Evolutionary conservation across 2,888 invertebrate genomes (phyloP).

Genomic region (Thereva unica): DNA sequence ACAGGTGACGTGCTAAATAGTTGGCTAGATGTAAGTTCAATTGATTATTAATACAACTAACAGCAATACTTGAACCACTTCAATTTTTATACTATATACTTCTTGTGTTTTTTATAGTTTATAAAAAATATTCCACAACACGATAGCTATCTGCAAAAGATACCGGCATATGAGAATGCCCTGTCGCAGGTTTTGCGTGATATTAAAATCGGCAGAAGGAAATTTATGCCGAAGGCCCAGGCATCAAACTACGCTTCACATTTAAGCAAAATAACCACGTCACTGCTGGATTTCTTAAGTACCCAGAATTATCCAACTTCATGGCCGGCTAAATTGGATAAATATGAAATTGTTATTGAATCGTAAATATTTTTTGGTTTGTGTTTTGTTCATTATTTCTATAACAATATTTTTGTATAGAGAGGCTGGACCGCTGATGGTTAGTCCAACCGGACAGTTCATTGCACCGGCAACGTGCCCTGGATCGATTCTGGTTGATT

Average conservation of each 20-base stretch:
- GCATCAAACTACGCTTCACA: conserved; percentile 85
- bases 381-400: neutral
- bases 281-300: conserved; percentile 76
- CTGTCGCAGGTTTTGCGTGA: conserved; percentile 81
- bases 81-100: conserved; percentile 11
- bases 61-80: neutral
- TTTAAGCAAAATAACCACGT: conserved; percentile 80
- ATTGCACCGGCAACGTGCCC: conserved; percentile 92
- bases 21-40: conserved; percentile 82
- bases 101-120: conserved; percentile 62
- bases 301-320: conserved; percentile 67
- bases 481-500: conserved; percentile 80
- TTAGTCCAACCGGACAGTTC: conserved; percentile 91
- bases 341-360: conserved; percentile 85
- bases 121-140: conserved; percentile 79
- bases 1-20: conserved; percentile 92
- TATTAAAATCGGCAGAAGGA: conserved; percentile 83
- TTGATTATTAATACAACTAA: neutral
- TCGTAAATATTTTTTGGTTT: conserved; percentile 62
- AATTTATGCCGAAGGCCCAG: conserved; percentile 89
- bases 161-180: conserved; percentile 83
- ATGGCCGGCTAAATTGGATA: conserved; percentile 74
- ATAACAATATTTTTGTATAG: conserved; percentile 60
- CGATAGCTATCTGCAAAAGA: conserved; percentile 71
- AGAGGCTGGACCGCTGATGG: conserved; percentile 90